A percentile compares a stretch with the other conserved stretches of the same genome.
These are phyloP conservation scores for Chelmon rostratus DNA, from an alignment of 2,797 vertebrate species.

Conservation along the genomic window DNA sequence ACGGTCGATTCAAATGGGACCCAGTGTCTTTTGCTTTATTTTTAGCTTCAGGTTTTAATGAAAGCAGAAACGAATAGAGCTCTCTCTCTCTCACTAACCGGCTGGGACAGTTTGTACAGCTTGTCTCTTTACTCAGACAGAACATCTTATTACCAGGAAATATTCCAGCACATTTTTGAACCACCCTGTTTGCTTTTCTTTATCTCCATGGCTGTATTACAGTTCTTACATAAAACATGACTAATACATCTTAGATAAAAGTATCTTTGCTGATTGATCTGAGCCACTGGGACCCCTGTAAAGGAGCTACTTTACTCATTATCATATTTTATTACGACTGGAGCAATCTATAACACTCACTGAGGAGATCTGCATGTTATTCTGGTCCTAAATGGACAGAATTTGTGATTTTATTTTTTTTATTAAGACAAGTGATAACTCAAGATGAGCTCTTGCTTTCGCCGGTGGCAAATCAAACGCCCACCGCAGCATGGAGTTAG, in stretches of 20 bases:
- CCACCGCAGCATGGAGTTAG: constrained; percentile 30
- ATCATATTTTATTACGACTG: neutral
- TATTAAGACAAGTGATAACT: constrained; percentile 23
- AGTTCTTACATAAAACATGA: neutral
- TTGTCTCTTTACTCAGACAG: neutral
- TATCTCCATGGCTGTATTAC: neutral
- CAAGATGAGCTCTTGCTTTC: constrained; percentile 35
- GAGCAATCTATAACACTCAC: neutral
- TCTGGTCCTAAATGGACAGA: constrained; percentile 24
- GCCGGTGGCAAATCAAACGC: neutral
- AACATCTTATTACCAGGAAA: neutral
- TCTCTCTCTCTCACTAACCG: neutral
- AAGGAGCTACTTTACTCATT: neutral
- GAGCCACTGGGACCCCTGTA: neutral
- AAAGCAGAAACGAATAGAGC: neutral
- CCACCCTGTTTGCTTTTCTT: neutral
- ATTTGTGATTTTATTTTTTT: neutral
- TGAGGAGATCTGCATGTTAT: neutral
- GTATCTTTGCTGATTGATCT: neutral
- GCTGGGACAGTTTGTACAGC: neutral
- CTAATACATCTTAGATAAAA: neutral
- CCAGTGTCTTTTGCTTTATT: neutral
- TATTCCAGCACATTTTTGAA: neutral
- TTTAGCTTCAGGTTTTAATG: neutral
- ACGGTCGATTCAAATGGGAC: neutral